phyloP scores from a whole-genome alignment of 2,888 invertebrate genomes.

The Sympetrum striolatum region DNA sequence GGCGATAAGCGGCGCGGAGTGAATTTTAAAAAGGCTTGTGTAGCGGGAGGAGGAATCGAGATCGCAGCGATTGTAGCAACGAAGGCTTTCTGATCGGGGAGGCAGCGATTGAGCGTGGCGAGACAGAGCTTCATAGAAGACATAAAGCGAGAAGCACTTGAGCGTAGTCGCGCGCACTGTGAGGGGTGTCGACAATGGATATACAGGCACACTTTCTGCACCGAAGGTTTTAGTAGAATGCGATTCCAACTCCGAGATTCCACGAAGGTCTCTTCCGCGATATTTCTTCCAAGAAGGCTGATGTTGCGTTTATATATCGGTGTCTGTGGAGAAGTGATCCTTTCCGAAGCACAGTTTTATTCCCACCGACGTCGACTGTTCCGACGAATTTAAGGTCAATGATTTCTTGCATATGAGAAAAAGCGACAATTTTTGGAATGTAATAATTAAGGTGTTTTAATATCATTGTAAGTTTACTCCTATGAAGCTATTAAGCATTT shows the following conservation, averaged over 20 bases:
- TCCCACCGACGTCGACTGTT: neutral
- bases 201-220: neutral
- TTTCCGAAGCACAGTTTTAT: neutral
- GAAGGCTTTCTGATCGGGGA: neutral
- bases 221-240: neutral
- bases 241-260: neutral
- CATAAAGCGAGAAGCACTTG: neutral
- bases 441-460: too few species aligned
- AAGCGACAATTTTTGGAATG: too few species aligned
- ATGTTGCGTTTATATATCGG: neutral
- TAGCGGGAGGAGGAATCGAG: neutral
- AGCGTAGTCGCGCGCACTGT: neutral
- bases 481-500: too few species aligned
- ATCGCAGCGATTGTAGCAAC: neutral
- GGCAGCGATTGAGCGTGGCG: neutral
- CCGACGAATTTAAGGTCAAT: neutral
- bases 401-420: neutral
- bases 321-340: neutral
- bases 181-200: neutral
- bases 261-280: neutral
- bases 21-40: neutral
- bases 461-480: too few species aligned
- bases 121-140: neutral
- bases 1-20: neutral
- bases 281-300: neutral